Base-by-base conservation (phyloP, 1,140 invertebrate genomes). In the Copidosoma floridanum region DNA sequence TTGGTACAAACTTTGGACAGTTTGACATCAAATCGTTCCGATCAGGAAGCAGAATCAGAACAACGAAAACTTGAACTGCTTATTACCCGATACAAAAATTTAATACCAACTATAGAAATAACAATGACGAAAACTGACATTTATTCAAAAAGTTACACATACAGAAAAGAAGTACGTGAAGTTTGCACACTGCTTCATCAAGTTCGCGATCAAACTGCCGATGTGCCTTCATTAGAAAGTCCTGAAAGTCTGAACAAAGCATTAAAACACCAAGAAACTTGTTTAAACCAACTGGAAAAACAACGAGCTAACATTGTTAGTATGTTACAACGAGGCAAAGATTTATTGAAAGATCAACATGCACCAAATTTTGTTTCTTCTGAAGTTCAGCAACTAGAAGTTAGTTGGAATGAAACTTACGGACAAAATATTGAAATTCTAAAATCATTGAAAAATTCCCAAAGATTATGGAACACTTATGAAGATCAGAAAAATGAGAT, bases 61-160 rank as follows among this genome's bases (percentile, higher is more conserved):
- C 91, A 95, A 76, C 85, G 87, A 47, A 86, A 87, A 67, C 80
- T 98, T 14, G 91, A 95, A 73, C 85, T 87, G 62, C 78, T 97
- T 4, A 90, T 97, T 57, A 81, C 86, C 0, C 85, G 93, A 55
- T 96, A 96, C 73, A 94, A 95, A 74, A 91, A 91, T 65, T 80
- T 98, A 1, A 92, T 96, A 67, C 94, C 94, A 2, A 90, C 89
- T 1, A 93, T 97, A 64, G 94, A 97, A 73, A 88, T 94, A 23
- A 94, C 93, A 1, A 91, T 94, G 84, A 89, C 92, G 1, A 93
- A 93, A 76, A 94, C 94, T 1, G 92, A 95, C 66, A 89, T 94
- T 0, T 90, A 94, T 68, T 92, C 93, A 6, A 92, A 93, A 74
- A 96, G 94, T 74, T 96, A 95, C 74, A 90, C 91, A 1, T 97